Base-by-base conservation (phyloP, 1,140 invertebrate species). In the Drosophila seguyi region DNA sequence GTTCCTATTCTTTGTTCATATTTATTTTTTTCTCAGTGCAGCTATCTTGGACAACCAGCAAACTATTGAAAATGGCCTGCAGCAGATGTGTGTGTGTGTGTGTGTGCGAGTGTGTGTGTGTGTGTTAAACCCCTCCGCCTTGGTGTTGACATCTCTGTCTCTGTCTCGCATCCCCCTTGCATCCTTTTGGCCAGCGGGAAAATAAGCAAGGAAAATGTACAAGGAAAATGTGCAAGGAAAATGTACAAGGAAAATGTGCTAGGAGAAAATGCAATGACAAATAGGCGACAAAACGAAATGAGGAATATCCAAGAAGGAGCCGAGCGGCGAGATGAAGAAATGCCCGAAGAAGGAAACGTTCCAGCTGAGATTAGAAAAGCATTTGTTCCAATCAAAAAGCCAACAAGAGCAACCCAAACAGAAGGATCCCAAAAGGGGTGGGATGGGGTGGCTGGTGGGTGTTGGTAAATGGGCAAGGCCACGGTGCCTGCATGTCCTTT, bases 241-340 rank as follows among this genome's bases (percentile, higher is more conserved):
- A 69, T 71, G 25, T 34, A 52, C 75, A 57, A 55, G 69, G 61
- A 66, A 71, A 87, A 83, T 87, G 84, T 53, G 48, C 75, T 75
- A 53, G 69, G 61, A 69, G 61, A 69, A 75, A 90, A 90, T 88
- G 85, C 84, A 80, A 90, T 88, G 85, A 90, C 85, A 88, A 88
- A 88, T 84, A 88, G 85, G 85, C 84, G 84, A 88, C 85, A 90
- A 88, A 88, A 88, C 80, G 84, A 88, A 90, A 88, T 90, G 84
- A 88, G 84, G 88, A 88, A 88, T 90, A 72, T 77, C 71, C 52
- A 73, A 34, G 45, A 18, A 29, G 38, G 53, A 25, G 36, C 29
- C 34, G 34, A 38, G 13, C 29, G 36, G 38, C 38, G 36, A 53
- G 52, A 18, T 13, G 48, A 42, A 45, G 47, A 39, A 56, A 58